Conservation (phyloP, 2,797 vertebrate species). For the Sarcoramphus papa region DNA sequence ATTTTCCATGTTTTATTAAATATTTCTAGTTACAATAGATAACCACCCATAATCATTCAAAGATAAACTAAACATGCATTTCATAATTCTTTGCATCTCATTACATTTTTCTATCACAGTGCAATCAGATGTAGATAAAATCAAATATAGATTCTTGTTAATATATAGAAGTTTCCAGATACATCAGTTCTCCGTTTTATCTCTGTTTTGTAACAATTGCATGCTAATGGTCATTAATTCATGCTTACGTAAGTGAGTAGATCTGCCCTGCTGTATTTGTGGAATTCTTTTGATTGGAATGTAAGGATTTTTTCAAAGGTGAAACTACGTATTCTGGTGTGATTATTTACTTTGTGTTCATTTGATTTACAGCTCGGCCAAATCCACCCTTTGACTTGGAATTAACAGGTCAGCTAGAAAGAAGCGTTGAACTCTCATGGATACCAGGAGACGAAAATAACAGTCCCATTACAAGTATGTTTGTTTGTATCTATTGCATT, state of each 20-base stretch:
- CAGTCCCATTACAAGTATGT: constrained; percentile 89
- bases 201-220: constrained; percentile 47
- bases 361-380: constrained; percentile 83
- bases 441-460: constrained; percentile 92
- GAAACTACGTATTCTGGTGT: background rate
- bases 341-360: constrained; percentile 8
- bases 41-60: background rate
- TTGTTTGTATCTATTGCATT: background rate
- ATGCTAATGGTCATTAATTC: constrained; percentile 49
- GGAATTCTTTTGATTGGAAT: background rate
- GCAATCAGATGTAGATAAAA: background rate
- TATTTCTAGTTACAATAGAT: background rate
- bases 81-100: background rate
- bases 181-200: constrained; percentile 5
- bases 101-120: background rate
- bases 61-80: background rate
- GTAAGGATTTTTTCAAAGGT: background rate
- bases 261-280: background rate
- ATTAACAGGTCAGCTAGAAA: constrained; percentile 85
- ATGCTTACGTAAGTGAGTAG: background rate
- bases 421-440: constrained; percentile 91
- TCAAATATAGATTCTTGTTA: background rate
- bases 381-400: constrained; percentile 93
- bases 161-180: background rate
- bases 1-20: background rate